A percentile compares a stretch with the other conserved stretches of the same genome.
These are phyloP conservation scores for Cirrhinus molitorella DNA, from an alignment of 2,797 vertebrate species.

Conservation along the genomic window DNA sequence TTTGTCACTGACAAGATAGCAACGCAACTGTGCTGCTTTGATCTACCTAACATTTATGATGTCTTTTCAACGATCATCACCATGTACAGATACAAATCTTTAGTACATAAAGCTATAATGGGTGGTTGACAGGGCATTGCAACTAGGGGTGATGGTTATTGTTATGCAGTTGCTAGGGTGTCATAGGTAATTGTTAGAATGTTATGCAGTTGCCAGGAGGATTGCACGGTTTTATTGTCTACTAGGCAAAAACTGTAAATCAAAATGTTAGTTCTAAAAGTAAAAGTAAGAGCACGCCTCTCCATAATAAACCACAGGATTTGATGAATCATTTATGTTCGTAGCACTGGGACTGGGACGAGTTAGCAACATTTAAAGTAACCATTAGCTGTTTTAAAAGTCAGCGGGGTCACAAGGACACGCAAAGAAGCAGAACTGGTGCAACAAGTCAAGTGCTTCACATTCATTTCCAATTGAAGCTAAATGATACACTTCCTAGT, in stretches of 20 bases:
- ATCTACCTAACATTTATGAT: not conserved
- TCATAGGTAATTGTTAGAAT: not conserved
- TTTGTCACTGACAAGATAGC: not conserved
- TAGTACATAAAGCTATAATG: not conserved
- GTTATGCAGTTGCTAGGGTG: not conserved
- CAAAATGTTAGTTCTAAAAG: not conserved
- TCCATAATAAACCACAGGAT: not conserved
- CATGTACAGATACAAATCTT: not conserved
- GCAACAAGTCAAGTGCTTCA: slow-evolving; percentile 13
- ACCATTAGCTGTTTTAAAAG: slow-evolving; percentile 2
- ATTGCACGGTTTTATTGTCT: not conserved
- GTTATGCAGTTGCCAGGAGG: not conserved
- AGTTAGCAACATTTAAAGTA: not conserved
- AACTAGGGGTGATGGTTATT: not conserved
- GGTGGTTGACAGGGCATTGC: too few species aligned
- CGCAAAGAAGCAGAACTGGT: slow-evolving; percentile 9
- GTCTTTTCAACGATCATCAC: not conserved
- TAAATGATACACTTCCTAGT: slow-evolving; percentile 38
- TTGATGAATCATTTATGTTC: not conserved
- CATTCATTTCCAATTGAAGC: slow-evolving; percentile 37
- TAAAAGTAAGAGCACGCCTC: not conserved
- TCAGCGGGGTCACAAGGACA: slow-evolving; percentile 4
- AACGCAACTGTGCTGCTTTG: not conserved
- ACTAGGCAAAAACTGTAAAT: not conserved
- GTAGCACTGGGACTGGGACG: not conserved